Evolutionary conservation across 2,888 invertebrate genomes (phyloP).

Genomic region (Tipula lateralis): DNA sequence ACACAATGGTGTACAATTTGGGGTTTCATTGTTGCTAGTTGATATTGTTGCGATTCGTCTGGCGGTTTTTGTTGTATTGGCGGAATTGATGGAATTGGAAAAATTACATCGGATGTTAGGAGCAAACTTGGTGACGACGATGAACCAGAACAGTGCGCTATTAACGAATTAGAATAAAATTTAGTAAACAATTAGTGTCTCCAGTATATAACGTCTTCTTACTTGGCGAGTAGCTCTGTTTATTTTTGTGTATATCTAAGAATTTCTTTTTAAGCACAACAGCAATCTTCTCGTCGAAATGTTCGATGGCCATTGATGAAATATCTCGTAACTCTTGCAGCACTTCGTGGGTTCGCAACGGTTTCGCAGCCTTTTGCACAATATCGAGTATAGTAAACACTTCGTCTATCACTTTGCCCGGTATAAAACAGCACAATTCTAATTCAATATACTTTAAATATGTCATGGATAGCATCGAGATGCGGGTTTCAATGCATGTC

Average conservation of each 20-base stretch:
- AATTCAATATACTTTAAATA: slow-evolving; percentile 82
- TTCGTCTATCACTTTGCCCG: slow-evolving; percentile 90
- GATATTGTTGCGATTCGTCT: not conserved
- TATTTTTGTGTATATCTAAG: slow-evolving; percentile 34
- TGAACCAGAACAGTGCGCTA: not conserved
- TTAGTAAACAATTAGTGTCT: not conserved
- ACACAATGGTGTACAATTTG: not conserved
- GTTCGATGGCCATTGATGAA: slow-evolving; percentile 85
- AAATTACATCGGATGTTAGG: not conserved
- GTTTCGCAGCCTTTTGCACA: slow-evolving; percentile 61
- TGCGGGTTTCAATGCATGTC: slow-evolving; percentile 82
- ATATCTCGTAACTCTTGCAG: slow-evolving; percentile 85
- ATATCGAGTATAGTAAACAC: slow-evolving; percentile 67
- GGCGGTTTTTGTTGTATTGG: not conserved
- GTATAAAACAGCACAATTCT: slow-evolving; percentile 84
- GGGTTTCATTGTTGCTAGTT: not conserved
- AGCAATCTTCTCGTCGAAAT: slow-evolving; percentile 84
- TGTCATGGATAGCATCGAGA: slow-evolving; percentile 90
- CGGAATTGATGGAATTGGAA: not conserved
- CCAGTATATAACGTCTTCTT: not conserved
- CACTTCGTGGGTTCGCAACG: slow-evolving; percentile 74
- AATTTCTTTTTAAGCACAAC: slow-evolving; percentile 39
- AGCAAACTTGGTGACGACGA: not conserved
- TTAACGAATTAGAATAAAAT: not conserved
- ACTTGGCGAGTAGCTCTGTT: slow-evolving; percentile 34